Evolutionary conservation across 1,140 invertebrate genomes (phyloP).

Genomic region (Paraescarpia echinospica): DNA sequence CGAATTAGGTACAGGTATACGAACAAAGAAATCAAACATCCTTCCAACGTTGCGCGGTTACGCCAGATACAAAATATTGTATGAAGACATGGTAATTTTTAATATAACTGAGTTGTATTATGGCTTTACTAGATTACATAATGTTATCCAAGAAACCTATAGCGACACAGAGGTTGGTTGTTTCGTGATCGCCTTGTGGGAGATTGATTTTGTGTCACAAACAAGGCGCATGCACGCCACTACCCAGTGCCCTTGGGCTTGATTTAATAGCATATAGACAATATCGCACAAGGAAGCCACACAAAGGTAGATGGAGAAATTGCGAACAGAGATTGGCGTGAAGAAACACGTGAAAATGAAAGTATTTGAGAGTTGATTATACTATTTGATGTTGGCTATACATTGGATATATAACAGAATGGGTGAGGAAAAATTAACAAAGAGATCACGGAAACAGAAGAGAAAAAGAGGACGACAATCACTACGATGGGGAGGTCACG

Average conservation of each 20-base stretch:
- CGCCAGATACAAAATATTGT: neutral
- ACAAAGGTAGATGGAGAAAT: neutral
- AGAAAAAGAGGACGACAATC: too few relatives aligned
- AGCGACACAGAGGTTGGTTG: neutral
- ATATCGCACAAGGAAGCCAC: neutral
- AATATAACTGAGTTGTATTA: neutral
- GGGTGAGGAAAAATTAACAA: too few relatives aligned
- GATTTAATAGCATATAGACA: neutral
- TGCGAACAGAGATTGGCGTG: too few relatives aligned
- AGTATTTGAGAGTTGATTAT: too few relatives aligned
- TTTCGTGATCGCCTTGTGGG: neutral
- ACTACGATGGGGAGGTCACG: too few relatives aligned
- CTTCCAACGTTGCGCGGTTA: neutral
- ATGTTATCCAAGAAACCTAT: neutral
- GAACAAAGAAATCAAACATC: neutral
- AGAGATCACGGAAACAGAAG: too few relatives aligned
- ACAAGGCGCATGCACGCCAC: neutral
- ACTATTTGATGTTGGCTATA: too few relatives aligned
- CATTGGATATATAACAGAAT: too few relatives aligned
- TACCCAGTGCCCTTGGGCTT: neutral
- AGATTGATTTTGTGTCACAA: neutral
- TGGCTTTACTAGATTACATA: neutral
- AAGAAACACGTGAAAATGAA: too few relatives aligned
- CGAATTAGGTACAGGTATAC: neutral
- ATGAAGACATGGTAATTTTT: neutral